Percentiles rank a stretch among this genome's conserved stretches.
Conservation (phyloP, 92 coral and sea anemone genomes). For the Umimayanthus kanabou region DNA sequence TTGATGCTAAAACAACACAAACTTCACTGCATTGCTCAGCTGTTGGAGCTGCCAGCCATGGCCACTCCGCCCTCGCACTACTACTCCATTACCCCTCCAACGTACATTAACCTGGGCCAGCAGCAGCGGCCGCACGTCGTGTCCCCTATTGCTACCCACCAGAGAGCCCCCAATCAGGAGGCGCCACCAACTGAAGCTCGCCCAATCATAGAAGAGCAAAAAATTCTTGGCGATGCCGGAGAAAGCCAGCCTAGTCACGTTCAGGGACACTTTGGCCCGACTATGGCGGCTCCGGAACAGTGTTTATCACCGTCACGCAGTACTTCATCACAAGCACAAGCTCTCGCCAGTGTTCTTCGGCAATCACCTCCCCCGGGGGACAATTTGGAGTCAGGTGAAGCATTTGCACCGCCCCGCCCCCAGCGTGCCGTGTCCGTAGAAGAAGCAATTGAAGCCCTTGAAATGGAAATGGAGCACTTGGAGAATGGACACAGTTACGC, state of each 20-base stretch:
- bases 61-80: constrained; percentile 89
- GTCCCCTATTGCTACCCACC: constrained; percentile 60
- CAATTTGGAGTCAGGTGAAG: constrained; percentile 15
- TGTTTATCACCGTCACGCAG: constrained; percentile 77
- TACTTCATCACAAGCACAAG: constrained; percentile 92
- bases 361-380: constrained; percentile 72
- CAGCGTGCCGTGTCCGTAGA: constrained; percentile 67
- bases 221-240: constrained; percentile 6
- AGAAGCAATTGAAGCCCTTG: constrained; percentile 87
- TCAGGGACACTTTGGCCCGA: constrained; percentile 32
- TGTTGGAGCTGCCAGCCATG: constrained; percentile 96
- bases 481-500: constrained; percentile 17
- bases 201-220: constrained; percentile 19
- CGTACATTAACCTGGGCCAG: constrained; percentile 81
- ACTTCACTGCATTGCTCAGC: constrained; percentile 93
- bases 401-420: constrained; percentile 25
- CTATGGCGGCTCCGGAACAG: constrained; percentile 85
- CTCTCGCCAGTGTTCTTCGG: constrained; percentile 90
- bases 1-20: constrained; percentile 90
- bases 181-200: constrained; percentile 25
- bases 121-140: constrained; percentile 50
- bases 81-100: constrained; percentile 93
- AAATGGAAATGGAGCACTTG: constrained; percentile 51
- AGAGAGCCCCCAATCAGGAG: constrained; percentile 21
- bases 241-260: constrained; percentile 18